phyloP scores from a whole-genome alignment of 2,113 vertebrate species.

The Spilogale gracilis region DNA sequence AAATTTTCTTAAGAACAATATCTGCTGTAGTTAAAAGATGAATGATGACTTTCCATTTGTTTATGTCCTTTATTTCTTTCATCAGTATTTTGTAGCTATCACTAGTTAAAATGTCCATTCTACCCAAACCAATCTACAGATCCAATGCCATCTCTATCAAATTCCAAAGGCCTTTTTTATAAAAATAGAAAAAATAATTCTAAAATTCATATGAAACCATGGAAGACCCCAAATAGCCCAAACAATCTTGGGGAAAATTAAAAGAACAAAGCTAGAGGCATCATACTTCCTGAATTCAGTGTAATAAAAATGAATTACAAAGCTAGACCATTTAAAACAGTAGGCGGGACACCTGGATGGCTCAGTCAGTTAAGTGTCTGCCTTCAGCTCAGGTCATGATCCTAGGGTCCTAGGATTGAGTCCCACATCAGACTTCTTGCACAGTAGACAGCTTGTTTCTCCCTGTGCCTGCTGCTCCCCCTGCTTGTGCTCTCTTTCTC shows the following conservation, averaged over 20 bases:
- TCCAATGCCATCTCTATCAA: not conserved
- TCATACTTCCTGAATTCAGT: not conserved
- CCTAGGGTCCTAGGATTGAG: too few relatives aligned
- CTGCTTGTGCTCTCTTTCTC: too few relatives aligned
- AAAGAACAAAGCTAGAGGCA: not conserved
- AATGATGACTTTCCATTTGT: not conserved
- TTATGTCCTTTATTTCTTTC: slow-evolving; percentile 16
- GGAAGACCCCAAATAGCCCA: not conserved
- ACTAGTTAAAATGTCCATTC: not conserved
- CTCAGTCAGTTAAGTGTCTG: too few relatives aligned
- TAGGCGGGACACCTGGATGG: not conserved
- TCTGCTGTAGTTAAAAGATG: not conserved
- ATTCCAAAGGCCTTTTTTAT: not conserved
- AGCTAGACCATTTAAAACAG: not conserved
- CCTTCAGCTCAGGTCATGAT: too few relatives aligned
- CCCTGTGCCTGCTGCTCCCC: too few relatives aligned
- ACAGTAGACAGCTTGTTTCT: too few relatives aligned
- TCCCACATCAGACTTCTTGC: too few relatives aligned
- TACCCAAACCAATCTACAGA: not conserved
- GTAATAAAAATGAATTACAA: slow-evolving; percentile 25
- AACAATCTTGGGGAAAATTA: not conserved
- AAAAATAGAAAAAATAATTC: not conserved
- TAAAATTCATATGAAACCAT: not conserved
- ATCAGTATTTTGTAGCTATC: not conserved
- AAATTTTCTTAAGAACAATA: not conserved